Percentiles rank a stretch among this genome's conserved stretches.
Evolutionary conservation across 2,797 vertebrate species (phyloP).

Genomic region (Sparidentex hasta): DNA sequence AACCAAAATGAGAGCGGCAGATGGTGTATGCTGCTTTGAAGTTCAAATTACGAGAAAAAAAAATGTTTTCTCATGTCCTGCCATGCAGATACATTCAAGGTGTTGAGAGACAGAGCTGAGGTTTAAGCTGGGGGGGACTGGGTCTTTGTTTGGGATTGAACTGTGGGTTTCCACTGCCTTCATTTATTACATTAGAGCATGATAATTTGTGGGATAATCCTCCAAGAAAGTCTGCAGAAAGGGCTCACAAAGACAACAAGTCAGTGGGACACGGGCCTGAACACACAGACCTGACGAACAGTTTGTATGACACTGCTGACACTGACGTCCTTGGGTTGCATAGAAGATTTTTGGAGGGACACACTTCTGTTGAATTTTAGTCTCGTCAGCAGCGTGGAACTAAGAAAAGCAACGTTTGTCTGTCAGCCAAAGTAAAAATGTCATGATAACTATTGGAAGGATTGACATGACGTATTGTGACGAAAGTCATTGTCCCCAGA

Average conservation of each 20-base stretch:
- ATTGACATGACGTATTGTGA: not conserved
- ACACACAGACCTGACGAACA: not conserved
- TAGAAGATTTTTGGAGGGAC: not conserved
- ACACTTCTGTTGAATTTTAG: not conserved
- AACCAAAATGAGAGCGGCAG: slow-evolving; percentile 6
- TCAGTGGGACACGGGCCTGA: not conserved
- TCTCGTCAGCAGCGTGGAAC: too few species aligned
- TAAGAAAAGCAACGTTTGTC: too few species aligned
- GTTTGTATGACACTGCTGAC: not conserved
- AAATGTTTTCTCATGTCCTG: not conserved
- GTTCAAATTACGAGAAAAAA: slow-evolving; percentile 1
- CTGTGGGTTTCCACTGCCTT: slow-evolving; percentile 5
- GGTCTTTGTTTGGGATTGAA: not conserved
- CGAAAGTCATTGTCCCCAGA: not conserved
- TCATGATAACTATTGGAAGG: not conserved
- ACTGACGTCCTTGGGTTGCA: not conserved
- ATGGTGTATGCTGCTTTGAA: slow-evolving; percentile 1
- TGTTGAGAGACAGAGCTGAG: slow-evolving; percentile 6
- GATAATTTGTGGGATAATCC: slow-evolving; percentile 8
- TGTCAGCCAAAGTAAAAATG: not conserved
- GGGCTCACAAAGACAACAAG: slow-evolving; percentile 12
- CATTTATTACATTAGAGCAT: not conserved
- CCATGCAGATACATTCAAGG: not conserved
- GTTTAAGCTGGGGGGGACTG: not conserved
- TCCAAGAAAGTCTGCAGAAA: slow-evolving; percentile 21